Percentiles rank a stretch among this genome's conserved stretches.
Conservation (phyloP, 2,113 vertebrate species). For the Percina caprodes region DNA sequence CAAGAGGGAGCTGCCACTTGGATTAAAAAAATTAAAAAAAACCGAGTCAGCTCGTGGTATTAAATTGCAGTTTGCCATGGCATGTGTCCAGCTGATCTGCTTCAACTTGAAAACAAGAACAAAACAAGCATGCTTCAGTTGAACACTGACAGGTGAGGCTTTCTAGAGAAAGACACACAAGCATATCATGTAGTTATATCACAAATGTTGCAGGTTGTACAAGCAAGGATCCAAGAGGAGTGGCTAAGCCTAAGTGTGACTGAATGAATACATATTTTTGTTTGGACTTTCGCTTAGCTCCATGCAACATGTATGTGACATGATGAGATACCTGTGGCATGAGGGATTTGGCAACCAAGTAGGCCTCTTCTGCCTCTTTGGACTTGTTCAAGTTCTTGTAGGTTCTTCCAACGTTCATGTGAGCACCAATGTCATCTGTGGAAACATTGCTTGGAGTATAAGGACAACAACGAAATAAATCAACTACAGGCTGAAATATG, state of each 20-base stretch:
- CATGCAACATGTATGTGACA: too few species aligned
- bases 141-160: too few species aligned
- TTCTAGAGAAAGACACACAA: neutral
- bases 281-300: neutral
- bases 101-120: too few species aligned
- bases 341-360: constrained; percentile 94
- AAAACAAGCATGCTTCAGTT: too few species aligned
- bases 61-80: too few species aligned
- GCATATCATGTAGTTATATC: too few species aligned
- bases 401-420: constrained; percentile 99
- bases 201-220: neutral
- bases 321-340: constrained; percentile 93
- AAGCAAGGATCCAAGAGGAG: neutral
- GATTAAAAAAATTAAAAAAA: neutral
- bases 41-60: too few species aligned
- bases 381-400: constrained; percentile 98
- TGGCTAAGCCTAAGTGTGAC: too few species aligned
- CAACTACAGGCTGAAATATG: neutral
- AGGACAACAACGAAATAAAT: neutral
- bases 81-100: too few species aligned
- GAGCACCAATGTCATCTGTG: constrained; percentile 96
- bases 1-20: neutral
- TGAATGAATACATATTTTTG: neutral
- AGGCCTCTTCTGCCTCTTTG: constrained; percentile 96
- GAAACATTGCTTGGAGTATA: neutral